Evolutionary conservation across 2,113 vertebrate species (phyloP).

Genomic region (Pelecanoides urinatrix): DNA sequence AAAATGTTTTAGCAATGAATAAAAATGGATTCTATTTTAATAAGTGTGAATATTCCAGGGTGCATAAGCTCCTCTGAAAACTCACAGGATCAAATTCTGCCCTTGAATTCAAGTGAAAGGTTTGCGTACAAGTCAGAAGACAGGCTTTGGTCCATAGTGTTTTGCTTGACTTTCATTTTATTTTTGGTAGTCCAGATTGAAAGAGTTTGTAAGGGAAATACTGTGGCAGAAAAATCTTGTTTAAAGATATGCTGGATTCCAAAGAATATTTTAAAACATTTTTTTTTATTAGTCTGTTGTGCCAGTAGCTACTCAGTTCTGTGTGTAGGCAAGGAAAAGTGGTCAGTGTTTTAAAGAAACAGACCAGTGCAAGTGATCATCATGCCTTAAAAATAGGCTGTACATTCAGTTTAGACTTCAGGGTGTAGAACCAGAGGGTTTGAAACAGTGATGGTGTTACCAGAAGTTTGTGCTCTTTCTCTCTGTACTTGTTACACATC

Average conservation of each 20-base stretch:
- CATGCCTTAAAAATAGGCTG: not conserved
- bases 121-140: not conserved
- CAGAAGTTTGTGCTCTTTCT: not conserved
- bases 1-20: slow-evolving; percentile 59
- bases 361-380: not conserved
- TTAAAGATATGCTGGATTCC: not conserved
- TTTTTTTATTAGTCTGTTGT: not conserved
- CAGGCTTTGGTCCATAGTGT: not conserved
- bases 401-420: not conserved
- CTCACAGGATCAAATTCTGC: slow-evolving; percentile 36
- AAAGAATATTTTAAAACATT: not conserved
- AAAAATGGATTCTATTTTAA: slow-evolving; percentile 66
- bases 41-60: slow-evolving; percentile 16
- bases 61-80: slow-evolving; percentile 36
- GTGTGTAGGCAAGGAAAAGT: not conserved
- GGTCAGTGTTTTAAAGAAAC: not conserved
- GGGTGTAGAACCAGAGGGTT: not conserved
- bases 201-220: not conserved
- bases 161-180: not conserved
- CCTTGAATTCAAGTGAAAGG: slow-evolving; percentile 29
- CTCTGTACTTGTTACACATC: not conserved
- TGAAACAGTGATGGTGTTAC: not conserved
- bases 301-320: not conserved
- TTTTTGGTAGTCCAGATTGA: not conserved
- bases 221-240: not conserved